Base-by-base conservation (phyloP, 2,888 invertebrate species). In the Noctua pronuba region DNA sequence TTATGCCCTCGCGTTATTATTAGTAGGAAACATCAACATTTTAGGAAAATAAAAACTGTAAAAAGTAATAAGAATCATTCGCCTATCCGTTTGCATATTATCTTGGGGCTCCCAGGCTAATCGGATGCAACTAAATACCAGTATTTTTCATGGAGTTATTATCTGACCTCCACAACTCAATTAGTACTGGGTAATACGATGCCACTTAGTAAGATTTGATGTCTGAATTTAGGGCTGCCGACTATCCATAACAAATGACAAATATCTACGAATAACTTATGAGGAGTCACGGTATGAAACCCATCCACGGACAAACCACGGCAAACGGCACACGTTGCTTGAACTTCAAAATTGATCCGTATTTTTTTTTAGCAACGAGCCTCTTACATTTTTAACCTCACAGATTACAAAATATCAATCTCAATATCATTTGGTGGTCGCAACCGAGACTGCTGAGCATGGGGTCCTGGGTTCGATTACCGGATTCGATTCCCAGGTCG, bases 141-240 rank as follows among this genome's bases (percentile, higher is more conserved):
- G 28, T 58, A 8, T 58, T 28, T 58, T 28, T 16, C 16, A 28
- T 58, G 28, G 16, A 58, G 18, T 6, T 28, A 28, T 1, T 58
- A 16, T 58, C 7, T 16, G 16, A 28, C 16, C 13, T 11, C 6
- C 28, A 4, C 1, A 6, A 16, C 16, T 2, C 11, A n/a, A n/a
- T n/a, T n/a, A 28, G 28, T 55, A 28, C 4, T 58, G 16, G 1
- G 1, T 28, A 6, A 28, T 0, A 16, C 1, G 18, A 58, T 28
- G 2, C 0, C 2, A 7, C 16, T 58, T 58, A 0, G 1, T 58
- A 58, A 28, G 16, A 58, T 28, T n/a, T 16, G 28, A 28, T 28
- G n/a, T 4, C 52, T 52, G n/a, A n/a, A 0, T 10, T n/a, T 11
- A 0, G 1, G n/a, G 4, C 3, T 16, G 0, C n/a, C n/a, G 55